Evolutionary conservation across 2,797 vertebrate species (phyloP).

Genomic region (Leptodactylus fallax): DNA sequence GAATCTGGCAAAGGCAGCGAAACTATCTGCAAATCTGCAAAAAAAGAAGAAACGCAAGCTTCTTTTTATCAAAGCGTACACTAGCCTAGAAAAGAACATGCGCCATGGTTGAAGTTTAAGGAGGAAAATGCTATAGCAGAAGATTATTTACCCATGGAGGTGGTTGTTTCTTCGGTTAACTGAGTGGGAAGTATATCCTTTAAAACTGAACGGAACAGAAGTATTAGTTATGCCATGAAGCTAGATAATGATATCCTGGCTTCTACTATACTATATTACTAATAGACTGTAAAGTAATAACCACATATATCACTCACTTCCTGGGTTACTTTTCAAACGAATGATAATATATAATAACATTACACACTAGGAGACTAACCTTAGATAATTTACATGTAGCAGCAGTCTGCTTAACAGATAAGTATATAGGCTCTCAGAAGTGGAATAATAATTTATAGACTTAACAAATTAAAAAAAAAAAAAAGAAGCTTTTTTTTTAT

Average conservation of each 20-base stretch:
- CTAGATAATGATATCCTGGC: neutral
- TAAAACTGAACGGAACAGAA: conserved; percentile 42
- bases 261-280: neutral
- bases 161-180: conserved; percentile 29
- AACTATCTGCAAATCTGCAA: conserved; percentile 23
- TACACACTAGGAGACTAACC: neutral
- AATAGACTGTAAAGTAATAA: neutral
- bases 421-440: too few species aligned
- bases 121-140: neutral
- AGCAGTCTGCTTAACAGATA: too few species aligned
- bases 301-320: neutral
- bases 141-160: conserved; percentile 36
- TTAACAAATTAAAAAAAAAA: too few species aligned
- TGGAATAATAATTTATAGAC: too few species aligned
- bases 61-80: neutral
- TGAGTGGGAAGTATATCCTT: conserved; percentile 13
- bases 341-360: neutral
- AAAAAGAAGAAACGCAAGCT: conserved; percentile 17
- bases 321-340: neutral
- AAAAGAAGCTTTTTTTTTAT: too few species aligned
- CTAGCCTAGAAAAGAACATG: neutral
- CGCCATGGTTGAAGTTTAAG: neutral
- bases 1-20: conserved; percentile 18
- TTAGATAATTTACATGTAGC: too few species aligned
- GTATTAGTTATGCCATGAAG: neutral